phyloP scores from a whole-genome alignment of 2,797 vertebrate genomes.

The Sebastes flavidus region DNA sequence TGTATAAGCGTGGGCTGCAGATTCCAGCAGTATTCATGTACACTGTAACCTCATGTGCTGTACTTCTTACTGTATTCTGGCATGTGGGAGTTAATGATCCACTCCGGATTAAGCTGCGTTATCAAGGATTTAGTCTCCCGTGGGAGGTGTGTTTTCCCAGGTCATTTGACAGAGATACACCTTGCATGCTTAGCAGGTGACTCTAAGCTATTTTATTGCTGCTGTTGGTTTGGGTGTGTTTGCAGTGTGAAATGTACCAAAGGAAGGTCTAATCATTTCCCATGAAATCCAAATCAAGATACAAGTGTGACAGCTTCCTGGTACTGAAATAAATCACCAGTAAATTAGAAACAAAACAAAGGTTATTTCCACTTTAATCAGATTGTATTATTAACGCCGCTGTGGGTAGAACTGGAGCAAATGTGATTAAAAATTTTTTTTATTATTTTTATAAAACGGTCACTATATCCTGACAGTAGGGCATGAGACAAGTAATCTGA shows the following conservation, averaged over 20 bases:
- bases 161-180: constrained; percentile 6
- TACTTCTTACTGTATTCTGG: not conserved
- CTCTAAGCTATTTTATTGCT: constrained; percentile 10
- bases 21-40: not conserved
- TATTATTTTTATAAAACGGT: no score
- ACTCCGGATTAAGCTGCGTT: constrained; percentile 11
- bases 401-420: no score
- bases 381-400: not conserved
- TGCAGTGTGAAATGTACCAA: constrained; percentile 15
- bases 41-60: not conserved
- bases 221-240: constrained; percentile 34
- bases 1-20: not conserved
- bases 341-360: not conserved
- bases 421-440: accelerated
- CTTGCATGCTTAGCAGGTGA: constrained; percentile 16
- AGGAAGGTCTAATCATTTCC: not conserved
- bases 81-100: constrained; percentile 46
- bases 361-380: not conserved
- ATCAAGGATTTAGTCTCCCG: not conserved
- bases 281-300: constrained; percentile 8
- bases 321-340: not conserved
- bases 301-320: not conserved
- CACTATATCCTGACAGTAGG: no score
- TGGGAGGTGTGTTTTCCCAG: not conserved
- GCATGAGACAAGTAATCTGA: no score